Evolutionary conservation across 1,140 invertebrate genomes (phyloP).

Genomic region (Bombus picipes): DNA sequence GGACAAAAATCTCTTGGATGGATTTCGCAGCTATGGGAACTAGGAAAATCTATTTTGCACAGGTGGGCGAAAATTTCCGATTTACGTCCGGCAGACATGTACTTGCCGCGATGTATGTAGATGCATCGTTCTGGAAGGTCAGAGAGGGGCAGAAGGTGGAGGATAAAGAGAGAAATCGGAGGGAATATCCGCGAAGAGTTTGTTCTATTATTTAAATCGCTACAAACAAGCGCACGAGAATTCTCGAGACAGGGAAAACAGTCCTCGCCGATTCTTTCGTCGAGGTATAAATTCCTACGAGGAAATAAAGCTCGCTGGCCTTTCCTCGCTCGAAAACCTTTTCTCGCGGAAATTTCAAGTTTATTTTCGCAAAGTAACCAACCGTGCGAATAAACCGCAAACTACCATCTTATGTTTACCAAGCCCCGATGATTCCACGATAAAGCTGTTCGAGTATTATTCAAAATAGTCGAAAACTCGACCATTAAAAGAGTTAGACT

Average conservation of each 20-base stretch:
- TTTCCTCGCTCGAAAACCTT: not conserved
- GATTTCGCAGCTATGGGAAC: not conserved
- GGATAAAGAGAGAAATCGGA: not conserved
- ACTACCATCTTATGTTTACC: not conserved
- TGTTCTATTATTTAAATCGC: slow-evolving; percentile 26
- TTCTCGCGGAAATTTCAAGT: not conserved
- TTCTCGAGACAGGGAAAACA: not conserved
- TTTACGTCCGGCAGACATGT: not conserved
- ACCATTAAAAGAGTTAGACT: too few species aligned
- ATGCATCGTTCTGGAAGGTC: not conserved
- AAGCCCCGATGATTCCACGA: too few species aligned
- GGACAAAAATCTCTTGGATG: not conserved
- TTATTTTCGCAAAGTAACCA: not conserved
- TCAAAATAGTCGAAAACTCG: not conserved
- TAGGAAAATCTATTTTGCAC: not conserved
- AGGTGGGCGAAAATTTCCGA: not conserved
- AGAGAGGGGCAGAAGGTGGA: not conserved
- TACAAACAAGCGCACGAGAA: slow-evolving; percentile 3
- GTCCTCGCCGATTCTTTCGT: not conserved
- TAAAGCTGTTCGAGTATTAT: not conserved
- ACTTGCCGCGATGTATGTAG: not conserved
- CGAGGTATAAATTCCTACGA: not conserved
- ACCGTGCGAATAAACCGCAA: not conserved
- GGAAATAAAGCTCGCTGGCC: not conserved
- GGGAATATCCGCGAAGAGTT: not conserved